Conservation (phyloP, 2,888 invertebrate genomes). For the Heteromurus nitidus region DNA sequence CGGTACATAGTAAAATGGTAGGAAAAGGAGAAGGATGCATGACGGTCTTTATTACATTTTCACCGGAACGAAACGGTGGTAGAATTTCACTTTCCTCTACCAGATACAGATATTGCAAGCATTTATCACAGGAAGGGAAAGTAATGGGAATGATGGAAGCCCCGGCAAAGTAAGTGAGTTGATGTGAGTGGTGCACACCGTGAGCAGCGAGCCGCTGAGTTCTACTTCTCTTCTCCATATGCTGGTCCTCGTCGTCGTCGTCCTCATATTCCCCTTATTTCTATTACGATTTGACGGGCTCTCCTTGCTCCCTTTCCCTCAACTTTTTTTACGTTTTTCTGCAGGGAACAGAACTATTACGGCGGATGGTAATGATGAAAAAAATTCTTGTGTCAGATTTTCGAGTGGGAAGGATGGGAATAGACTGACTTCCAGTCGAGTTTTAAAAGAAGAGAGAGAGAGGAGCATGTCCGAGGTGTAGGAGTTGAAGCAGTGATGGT, state of each 20-base stretch:
- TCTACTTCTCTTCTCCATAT: slow-evolving; percentile 11
- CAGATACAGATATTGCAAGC: slow-evolving; percentile 46
- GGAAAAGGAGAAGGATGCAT: slow-evolving; percentile 43
- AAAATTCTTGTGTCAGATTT: slow-evolving; percentile 38
- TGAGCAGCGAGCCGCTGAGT: slow-evolving; percentile 27
- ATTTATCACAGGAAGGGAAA: slow-evolving; percentile 54
- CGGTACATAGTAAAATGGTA: slow-evolving; percentile 30
- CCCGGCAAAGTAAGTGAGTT: slow-evolving; percentile 40
- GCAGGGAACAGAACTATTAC: background rate
- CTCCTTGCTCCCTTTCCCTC: background rate
- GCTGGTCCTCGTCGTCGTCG: no score
- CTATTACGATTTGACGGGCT: slow-evolving; percentile 27
- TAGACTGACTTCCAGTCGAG: slow-evolving; percentile 1
- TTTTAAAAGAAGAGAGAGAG: background rate
- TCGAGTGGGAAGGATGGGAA: no score
- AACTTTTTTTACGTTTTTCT: background rate
- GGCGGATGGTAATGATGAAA: background rate
- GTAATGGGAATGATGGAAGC: slow-evolving; percentile 51
- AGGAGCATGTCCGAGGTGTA: background rate
- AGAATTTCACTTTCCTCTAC: slow-evolving; percentile 44
- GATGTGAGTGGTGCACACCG: no score
- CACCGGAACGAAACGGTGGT: slow-evolving; percentile 51
- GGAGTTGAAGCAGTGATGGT: no score
- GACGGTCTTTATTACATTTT: slow-evolving; percentile 56
- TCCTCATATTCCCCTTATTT: no score